Base-by-base conservation (phyloP, 2,113 vertebrate genomes). In the Solea solea region DNA sequence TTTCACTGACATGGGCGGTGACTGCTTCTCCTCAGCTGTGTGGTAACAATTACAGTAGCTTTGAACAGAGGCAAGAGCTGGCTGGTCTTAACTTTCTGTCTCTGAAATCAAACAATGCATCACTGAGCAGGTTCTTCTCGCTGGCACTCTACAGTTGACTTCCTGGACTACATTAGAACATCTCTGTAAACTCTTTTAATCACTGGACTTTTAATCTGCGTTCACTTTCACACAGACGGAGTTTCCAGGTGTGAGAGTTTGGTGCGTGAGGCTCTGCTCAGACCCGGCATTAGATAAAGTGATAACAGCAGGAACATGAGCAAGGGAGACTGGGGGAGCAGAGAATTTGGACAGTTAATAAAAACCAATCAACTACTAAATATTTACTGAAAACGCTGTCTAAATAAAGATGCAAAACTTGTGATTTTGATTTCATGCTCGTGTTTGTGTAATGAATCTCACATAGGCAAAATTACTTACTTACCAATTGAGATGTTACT, bases 111-210 rank as follows among this genome's bases (percentile, higher is more conserved):
- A 42, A 55, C 15, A 16, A 58, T 59, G 62, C 25, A 59, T 12
- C 55, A 3, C 27, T 34, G 25, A 62, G 16, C 53, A 42, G 9
- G 66, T 69, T 78, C 59, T 64, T 77, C 45, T 9, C 11, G 50
- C 21, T 54, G 21, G 25, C 6, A 12, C 7, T 5, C 45, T 10
- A 14, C 2, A 73, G 1, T 2, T 9, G 53, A 50, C 50, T 65
- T 65, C 57, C 49, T 28, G 15, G 52, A 42, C 12, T 46, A 8
- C 11, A 21, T 15, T 0, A 27, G 55, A 27, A 63, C 49, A 40
- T 44, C 13, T 39, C 12, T 13, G 28, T 11, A 25, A 67, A 28
- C 59, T 69, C 40, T 13, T 49, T 16, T 55, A 42, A 25, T 61
- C 15, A 9, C 51, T 58, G 61, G 56, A 53, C 40, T 34, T 34